These are phyloP conservation scores for Borostomias antarcticus DNA, from an alignment of 2,797 vertebrate species.

Conservation along the genomic window DNA sequence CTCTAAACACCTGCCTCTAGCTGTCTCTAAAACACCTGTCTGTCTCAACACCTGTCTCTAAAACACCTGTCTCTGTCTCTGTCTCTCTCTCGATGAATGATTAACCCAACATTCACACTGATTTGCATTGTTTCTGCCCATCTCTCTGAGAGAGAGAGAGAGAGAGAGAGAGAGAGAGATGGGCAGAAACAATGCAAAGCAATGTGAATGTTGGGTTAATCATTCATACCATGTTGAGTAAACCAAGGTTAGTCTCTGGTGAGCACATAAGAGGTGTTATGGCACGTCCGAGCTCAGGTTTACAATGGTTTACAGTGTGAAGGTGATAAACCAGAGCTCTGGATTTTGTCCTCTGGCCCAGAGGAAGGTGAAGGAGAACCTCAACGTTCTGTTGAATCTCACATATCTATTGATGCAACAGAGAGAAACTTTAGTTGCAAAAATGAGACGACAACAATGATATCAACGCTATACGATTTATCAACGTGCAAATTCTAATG, in stretches of 20 bases:
- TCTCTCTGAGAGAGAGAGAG: background rate
- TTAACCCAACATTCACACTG: conserved; percentile 54
- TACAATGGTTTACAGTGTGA: too few species aligned
- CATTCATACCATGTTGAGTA: conserved; percentile 46
- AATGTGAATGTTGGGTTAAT: conserved; percentile 54
- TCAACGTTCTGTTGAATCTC: background rate
- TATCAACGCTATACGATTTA: background rate
- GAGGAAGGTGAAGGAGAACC: background rate
- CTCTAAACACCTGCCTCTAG: too few species aligned
- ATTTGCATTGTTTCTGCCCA: background rate
- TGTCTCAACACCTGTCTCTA: too few species aligned
- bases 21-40: too few species aligned
- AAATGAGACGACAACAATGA: too few species aligned
- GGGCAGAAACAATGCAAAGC: conserved; percentile 46
- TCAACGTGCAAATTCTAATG: background rate
- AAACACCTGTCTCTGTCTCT: too few species aligned
- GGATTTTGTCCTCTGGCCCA: too few species aligned
- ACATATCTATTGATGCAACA: too few species aligned
- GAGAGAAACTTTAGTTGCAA: too few species aligned
- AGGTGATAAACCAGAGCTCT: too few species aligned
- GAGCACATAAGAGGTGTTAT: conserved; percentile 20
- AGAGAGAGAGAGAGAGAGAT: too few species aligned
- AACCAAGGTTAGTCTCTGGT: conserved; percentile 51
- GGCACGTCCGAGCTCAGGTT: conserved; percentile 18
- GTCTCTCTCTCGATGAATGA: too few species aligned